These are phyloP conservation scores for Thera britannica DNA, from an alignment of 2,888 invertebrate genomes.

Conservation along the genomic window DNA sequence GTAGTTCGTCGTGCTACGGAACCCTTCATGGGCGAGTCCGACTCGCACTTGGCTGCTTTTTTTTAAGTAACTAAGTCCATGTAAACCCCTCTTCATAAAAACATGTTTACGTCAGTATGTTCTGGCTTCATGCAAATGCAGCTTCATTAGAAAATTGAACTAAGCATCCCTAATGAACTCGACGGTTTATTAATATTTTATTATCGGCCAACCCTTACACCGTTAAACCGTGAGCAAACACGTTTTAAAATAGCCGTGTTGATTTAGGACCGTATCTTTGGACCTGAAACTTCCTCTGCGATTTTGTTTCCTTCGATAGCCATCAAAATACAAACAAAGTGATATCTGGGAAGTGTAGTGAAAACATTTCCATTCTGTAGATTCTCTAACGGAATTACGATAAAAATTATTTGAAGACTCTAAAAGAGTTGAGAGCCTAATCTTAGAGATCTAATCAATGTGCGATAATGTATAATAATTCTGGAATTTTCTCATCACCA, in stretches of 20 bases:
- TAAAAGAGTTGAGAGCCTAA: too few species aligned
- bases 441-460: too few species aligned
- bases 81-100: background rate
- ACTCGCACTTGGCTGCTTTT: too few species aligned
- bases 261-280: conserved; percentile 40
- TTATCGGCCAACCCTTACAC: conserved; percentile 37
- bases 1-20: too few species aligned
- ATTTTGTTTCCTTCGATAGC: conserved; percentile 33
- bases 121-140: conserved; percentile 29
- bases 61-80: too few species aligned
- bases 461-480: too few species aligned
- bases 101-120: conserved; percentile 22
- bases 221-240: conserved; percentile 38
- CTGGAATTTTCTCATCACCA: too few species aligned
- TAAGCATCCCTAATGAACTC: conserved; percentile 23
- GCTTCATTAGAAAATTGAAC: conserved; percentile 16
- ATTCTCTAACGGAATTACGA: too few species aligned
- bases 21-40: too few species aligned
- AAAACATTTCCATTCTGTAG: conserved; percentile 16
- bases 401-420: too few species aligned
- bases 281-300: conserved; percentile 33
- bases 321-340: conserved; percentile 30
- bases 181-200: conserved; percentile 26
- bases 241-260: conserved; percentile 39
- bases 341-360: conserved; percentile 27